Base-by-base conservation (phyloP, 2,113 vertebrate genomes). In the Epinephelus fuscoguttatus region DNA sequence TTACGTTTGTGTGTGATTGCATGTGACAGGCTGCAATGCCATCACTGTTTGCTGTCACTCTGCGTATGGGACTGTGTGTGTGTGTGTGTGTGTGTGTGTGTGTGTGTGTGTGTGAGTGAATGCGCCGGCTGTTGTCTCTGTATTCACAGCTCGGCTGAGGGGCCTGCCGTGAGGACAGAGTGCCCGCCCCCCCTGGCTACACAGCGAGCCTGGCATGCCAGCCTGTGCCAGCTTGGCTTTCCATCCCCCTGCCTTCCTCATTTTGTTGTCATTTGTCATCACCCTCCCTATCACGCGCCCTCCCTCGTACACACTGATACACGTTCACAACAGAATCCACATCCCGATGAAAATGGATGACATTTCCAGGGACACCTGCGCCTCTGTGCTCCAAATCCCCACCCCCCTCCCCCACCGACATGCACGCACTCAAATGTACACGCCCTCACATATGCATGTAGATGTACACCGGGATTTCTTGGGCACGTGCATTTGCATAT, bases 251-350 rank as follows among this genome's bases (percentile, higher is more conserved):
- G 63, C 88, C 69, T 76, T 52, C 80, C 83, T 88, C 89, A 76
- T 92, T 92, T 89, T 83, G 87, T 87, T 86, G 87, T 89, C 84
- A 67, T 92, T 93, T 90, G 88, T 92, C 84, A 86, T 80, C 82
- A 70, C 62, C 75, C 72, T 81, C 45, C 74, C 47, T 12, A 3
- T 70, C 74, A 80, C 53, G 21, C 63, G 14, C 64, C 47, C 50
- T 60, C 70, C 23, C 25, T 49, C 27, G 8, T 37, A 27, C 74
- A 47, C 81, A 59, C 68, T 3, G 25, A 70, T 37, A 62, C 75
- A 18, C 64, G 59, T 71, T 1, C 63, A 69, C 56, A 25, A 42
- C 61, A 45, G 55, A 52, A 11, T 60, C 52, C 70, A 47, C 66
- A 75, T 49, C 71, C 75, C 63, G 1, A 72, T 79, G 57, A 78